Base-by-base conservation (phyloP, 2,797 vertebrate species). In the Onychomys arenicola region DNA sequence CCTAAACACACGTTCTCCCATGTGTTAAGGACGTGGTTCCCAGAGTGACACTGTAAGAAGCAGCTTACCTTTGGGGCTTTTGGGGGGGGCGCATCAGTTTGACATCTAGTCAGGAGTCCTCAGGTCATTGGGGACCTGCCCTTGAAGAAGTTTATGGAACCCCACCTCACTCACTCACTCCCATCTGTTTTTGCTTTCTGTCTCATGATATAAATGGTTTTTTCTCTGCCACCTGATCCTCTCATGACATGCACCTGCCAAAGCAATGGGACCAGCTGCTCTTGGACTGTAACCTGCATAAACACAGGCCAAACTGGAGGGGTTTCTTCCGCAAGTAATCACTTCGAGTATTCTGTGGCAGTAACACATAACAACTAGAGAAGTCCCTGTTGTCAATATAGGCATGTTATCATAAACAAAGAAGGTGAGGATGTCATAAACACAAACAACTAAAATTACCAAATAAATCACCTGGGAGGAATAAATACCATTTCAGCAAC, bases 401-500 rank as follows among this genome's bases (percentile, higher is more conserved):
- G 27, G 43, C 32, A 43, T 32, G 43, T 49, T 40, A 34, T 49
- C 61, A 65, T 34, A 84, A 63, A 84, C 82, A 65, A 84, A 84
- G 82, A 84, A 65, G 61, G 65, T 65, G 46, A 84, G 29, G 29
- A 6, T 65, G 82, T 34, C 82, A 65, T 65, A 65, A 34, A 63
- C 16, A 19, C n/a, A 57, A 57, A 40, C 69, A 77, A 34, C 73
- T 71, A 52, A 97, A 94, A 93, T 87, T 71, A 76, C 49, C 4
- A 2, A 77, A 78, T 57, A 73, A 77, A 43, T 52, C 46, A 86
- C n/a, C 67, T 37, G 61, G 11, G 10, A 6, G 10, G 82, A 34
- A 94, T 52, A 91, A 88, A 97, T 46, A 43, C 21, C 90, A 84
- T 75, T 40, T 95, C 32, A 52, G 82, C 73, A 76, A 65, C 61